Evolutionary conservation across 2,113 vertebrate genomes (phyloP), one percentile per base, ranked within the genome.

Genomic region (Heloderma charlesbogerti): DNA sequence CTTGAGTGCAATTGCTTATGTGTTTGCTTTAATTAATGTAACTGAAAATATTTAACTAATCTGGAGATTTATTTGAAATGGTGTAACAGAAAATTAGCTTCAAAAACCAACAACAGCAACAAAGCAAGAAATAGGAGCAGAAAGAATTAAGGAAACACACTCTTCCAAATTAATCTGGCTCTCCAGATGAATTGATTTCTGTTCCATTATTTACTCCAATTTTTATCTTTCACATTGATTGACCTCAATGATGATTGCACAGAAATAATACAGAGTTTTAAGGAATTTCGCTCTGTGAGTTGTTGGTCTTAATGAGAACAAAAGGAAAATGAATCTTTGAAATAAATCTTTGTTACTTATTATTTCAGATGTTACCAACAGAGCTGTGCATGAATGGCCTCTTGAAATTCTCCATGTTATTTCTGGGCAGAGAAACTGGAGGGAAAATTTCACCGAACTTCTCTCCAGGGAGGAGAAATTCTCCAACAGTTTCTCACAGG

Each of bases 181-280:
- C n/a, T 94, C 37, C 82, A 89, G 85, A 77, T 91, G 78, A 94
- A 94, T 93, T 85, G 63, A 88, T 95, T 94, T 96, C 91, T 92
- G 54, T 92, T 92, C 37, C 0, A 3, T 95, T 85, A 91, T 93
- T 94, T 92, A 92, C 54, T 92, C 91, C 88, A 90, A 6, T 92
- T 83, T 84, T 94, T 92, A 94, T 93, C 90, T 71, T 91, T 72
- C 91, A 51, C 60, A 91, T 77, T 5, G 48, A 91, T 79, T 6
- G n/a, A 94, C 81, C 81, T 79, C 91, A 88, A 87, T 88, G 94
- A 92, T 87, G 93, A 92, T 94, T 89, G 20, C 82, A 54, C 8
- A 77, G 67, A 84, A n/a, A n/a, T n/a, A n/a, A 91, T 89, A 89
- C 93, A 90, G 0, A 79, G 34, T 84, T 94, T 89, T 89, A 86